phyloP scores from a whole-genome alignment of 1,140 invertebrate genomes.

The Chironomus tepperi region DNA sequence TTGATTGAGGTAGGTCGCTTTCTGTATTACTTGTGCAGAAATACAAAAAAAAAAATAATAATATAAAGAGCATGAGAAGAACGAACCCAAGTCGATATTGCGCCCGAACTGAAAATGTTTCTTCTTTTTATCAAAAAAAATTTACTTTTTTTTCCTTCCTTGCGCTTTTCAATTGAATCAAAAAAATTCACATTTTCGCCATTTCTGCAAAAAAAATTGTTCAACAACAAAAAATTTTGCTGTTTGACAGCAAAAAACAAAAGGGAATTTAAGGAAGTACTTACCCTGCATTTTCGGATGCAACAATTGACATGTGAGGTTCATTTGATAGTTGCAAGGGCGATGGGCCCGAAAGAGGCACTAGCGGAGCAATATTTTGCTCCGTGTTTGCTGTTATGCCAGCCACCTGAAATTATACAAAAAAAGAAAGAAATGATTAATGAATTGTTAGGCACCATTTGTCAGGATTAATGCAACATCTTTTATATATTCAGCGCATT shows the following conservation, averaged over 20 bases:
- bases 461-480: neutral
- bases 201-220: neutral
- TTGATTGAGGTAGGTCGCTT: conserved; percentile 22
- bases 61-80: conserved; percentile 2
- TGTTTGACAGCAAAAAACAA: neutral
- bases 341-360: conserved; percentile 34
- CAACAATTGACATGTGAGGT: conserved; percentile 52
- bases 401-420: conserved; percentile 27
- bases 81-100: conserved; percentile 5
- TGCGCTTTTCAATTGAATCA: neutral
- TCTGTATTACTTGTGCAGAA: conserved; percentile 18
- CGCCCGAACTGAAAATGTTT: neutral
- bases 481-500: neutral
- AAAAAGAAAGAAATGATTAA: neutral
- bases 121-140: neutral
- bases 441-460: neutral
- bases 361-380: conserved; percentile 26
- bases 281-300: conserved; percentile 54
- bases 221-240: neutral
- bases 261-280: conserved; percentile 31
- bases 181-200: neutral
- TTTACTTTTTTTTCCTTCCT: neutral
- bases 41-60: conserved; percentile 18
- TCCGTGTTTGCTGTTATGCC: conserved; percentile 28
- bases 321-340: conserved; percentile 41